Evolutionary conservation across 2,888 invertebrate genomes (phyloP).

Genomic region (Crocallis elinguaria): DNA sequence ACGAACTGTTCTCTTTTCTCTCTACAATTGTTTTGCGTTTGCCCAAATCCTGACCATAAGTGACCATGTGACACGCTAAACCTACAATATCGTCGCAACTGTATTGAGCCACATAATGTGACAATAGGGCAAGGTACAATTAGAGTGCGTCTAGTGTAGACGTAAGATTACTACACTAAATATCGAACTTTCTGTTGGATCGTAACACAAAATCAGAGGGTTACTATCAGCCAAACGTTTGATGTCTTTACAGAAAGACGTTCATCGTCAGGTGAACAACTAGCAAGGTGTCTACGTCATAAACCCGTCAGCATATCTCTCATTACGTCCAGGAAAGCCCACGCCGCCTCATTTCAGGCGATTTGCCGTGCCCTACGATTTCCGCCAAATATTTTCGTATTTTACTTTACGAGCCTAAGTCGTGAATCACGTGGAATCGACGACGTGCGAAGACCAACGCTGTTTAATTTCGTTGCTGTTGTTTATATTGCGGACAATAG

Average conservation of each 20-base stretch:
- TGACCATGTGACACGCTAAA: no score
- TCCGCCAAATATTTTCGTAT: conserved; percentile 28
- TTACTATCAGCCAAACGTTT: no score
- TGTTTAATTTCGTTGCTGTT: conserved; percentile 16
- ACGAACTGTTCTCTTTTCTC: no score
- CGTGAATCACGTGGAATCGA: conserved; percentile 29
- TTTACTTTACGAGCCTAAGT: conserved; percentile 22
- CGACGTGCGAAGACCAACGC: conserved; percentile 17
- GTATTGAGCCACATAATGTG: no score
- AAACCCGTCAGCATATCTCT: background rate
- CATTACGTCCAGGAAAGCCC: conserved; percentile 6
- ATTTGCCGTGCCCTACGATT: conserved; percentile 7
- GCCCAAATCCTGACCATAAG: no score
- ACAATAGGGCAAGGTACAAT: no score
- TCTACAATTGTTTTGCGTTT: no score
- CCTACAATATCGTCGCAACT: no score
- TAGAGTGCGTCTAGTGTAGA: no score
- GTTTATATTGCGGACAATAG: conserved; percentile 20
- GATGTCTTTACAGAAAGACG: background rate
- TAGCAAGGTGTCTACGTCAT: conserved; percentile 2
- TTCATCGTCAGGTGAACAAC: background rate
- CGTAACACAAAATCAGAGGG: no score
- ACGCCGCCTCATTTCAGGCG: conserved; percentile 8
- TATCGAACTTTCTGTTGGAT: no score
- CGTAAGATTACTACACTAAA: no score